Evolutionary conservation across 37 sponge, comb jelly and placozoan species (phyloP), one percentile per base, ranked within the genome.

Genomic region (Corticium candelabrum): DNA sequence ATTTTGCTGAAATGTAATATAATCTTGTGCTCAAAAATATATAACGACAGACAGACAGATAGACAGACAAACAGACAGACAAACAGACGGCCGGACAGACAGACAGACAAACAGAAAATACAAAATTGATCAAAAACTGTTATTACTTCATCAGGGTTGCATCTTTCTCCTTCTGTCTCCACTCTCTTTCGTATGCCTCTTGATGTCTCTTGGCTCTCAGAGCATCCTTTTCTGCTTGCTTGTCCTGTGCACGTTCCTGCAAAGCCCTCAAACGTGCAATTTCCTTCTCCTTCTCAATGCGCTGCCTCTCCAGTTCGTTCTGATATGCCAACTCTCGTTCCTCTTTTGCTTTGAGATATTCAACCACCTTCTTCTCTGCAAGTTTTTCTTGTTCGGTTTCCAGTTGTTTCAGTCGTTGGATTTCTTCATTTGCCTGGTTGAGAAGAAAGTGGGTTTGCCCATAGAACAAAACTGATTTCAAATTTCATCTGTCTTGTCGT

Each of bases 221-320:
- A 27, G 90, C 87, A 86, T 98, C 99, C 76, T 76, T 97, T 83
- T 94, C 99, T 11, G 99, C 95, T 68, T 94, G 95, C 81, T 89
- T 87, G 89, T 98, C 99, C 82, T 98, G 86, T 36, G 95, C 99
- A 41, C 95, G 41, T 76, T 98, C 99, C 81, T 98, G 99, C 74
- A 93, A 89, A n/a, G 96, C 93, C 29, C 93, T 69, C 69, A 98
- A 88, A 37, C 83, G 69, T 0, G 99, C 90, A 31, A 98, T 80
- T 79, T 98, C 99, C 57, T 81, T 91, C 84, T 98, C 99, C 82
- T 98, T 98, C 84, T 94, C 99, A 0, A 76, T 75, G 75, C 83
- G 87, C 76, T 86, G 91, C 75, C 76, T 74, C 83, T 94, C 95
- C 85, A 84, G 50, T 76, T 98, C 99, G 38, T 82, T 36, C 76